Evolutionary conservation across 2,113 vertebrate genomes (phyloP), one percentile per base, ranked within the genome.

Genomic region (Porphyrio hochstetteri): DNA sequence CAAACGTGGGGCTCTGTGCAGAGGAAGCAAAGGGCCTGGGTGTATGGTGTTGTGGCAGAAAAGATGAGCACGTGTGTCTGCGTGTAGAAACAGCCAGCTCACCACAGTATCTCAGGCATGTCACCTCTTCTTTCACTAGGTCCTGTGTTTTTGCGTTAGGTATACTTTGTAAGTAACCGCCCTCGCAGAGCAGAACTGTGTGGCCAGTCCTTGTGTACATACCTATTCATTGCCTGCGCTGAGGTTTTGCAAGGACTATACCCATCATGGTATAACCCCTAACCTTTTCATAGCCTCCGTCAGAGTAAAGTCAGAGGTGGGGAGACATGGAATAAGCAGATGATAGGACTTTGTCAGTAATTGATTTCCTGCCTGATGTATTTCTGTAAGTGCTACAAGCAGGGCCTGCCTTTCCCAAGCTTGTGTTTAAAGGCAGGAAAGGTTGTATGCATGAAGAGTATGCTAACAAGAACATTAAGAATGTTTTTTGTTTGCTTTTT

Each of bases 401-500:
- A 80, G 67, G 31, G 80, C 31, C 31, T 1, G 2, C 46, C 70
- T 55, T 70, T 86, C 77, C 72, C 83, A 71, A 86, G 61, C 61
- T 91, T 93, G 87, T 93, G 78, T 80, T 96, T 44, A 57, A 46
- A 90, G 74, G 53, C 90, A 86, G 4, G 2, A 65, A 82, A 89
- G 44, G 68, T 65, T 86, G 79, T 29, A 42, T 53, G 52, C 52
- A 28, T 14, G 46, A 77, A 70, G 68, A 27, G 28, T 69, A 77
- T 83, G 59, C 63, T 75, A 95, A 48, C 69, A 82, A 48, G 44
- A 78, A 82, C 55, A 85, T 80, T 72, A 77, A 65, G 88, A 82
- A 77, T 64, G 79, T 70, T 90, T 82, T 70, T 95, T 92, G 88
- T 92, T 96, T 95, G 82, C 28, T 60, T 92, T 90, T 80, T 88